Conservation (phyloP, 2,888 invertebrate species). For the Melolontha melolontha region DNA sequence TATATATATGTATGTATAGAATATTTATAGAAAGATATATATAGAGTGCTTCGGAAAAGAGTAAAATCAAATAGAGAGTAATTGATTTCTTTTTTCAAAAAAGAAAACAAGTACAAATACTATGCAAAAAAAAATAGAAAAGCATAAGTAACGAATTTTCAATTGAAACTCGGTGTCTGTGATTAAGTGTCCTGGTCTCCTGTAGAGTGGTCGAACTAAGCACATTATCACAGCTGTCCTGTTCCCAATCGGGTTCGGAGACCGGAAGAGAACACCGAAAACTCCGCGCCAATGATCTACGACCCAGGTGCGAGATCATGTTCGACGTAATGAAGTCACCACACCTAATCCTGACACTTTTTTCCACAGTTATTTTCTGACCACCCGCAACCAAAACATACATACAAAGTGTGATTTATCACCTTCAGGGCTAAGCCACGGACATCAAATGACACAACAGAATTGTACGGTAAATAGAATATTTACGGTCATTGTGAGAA, state of each 20-base stretch:
- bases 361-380: constrained; percentile 45
- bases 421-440: constrained; percentile 46
- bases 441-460: constrained; percentile 45
- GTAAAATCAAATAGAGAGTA: no score
- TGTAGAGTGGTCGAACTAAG: constrained; percentile 51
- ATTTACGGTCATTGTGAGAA: constrained; percentile 52
- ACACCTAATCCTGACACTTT: constrained; percentile 55
- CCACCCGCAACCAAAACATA: constrained; percentile 62
- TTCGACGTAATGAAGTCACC: constrained; percentile 61
- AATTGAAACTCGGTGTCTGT: constrained; percentile 31
- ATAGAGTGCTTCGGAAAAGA: no score
- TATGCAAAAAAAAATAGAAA: not conserved
- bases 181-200: constrained; percentile 52
- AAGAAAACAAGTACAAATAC: not conserved
- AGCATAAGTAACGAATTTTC: constrained; percentile 13
- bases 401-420: constrained; percentile 60
- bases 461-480: constrained; percentile 50
- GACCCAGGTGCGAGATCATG: constrained; percentile 57
- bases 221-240: constrained; percentile 55
- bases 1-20: no score
- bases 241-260: constrained; percentile 46
- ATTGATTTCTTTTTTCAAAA: no score
- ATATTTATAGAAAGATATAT: no score
- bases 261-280: constrained; percentile 47
- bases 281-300: constrained; percentile 54